Evolutionary conservation across 2,888 invertebrate genomes (phyloP).

Genomic region (Acronicta psi): DNA sequence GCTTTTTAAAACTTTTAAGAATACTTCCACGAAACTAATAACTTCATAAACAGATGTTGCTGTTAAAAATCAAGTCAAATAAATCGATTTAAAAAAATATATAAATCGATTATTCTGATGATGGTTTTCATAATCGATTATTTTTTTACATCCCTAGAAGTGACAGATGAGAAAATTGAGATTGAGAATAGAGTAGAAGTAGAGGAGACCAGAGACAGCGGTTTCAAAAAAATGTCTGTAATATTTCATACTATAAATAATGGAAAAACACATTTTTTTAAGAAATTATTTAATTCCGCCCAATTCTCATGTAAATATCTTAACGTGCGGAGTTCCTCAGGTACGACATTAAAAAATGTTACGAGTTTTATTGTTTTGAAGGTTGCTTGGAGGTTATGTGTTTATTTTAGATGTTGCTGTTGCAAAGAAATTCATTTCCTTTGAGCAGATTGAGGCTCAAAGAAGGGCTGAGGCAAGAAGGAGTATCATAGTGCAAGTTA

Average conservation of each 20-base stretch:
- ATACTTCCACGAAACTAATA: too few species aligned
- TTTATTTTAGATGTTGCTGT: conserved; percentile 73
- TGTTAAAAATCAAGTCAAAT: too few species aligned
- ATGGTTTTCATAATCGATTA: too few species aligned
- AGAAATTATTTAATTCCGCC: conserved; percentile 67
- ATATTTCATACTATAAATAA: conserved; percentile 76
- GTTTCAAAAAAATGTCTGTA: conserved; percentile 84
- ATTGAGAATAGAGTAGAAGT: too few species aligned
- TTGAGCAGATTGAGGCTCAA: conserved; percentile 89
- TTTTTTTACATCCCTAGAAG: too few species aligned
- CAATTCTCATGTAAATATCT: conserved; percentile 70
- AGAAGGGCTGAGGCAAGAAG: conserved; percentile 91
- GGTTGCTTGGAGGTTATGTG: conserved; percentile 78
- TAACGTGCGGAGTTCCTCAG: conserved; percentile 72
- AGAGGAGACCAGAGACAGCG: too few species aligned
- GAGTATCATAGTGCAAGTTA: conserved; percentile 93
- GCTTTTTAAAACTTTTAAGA: too few species aligned
- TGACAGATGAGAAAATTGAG: too few species aligned
- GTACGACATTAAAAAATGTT: conserved; percentile 58
- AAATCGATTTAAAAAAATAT: too few species aligned
- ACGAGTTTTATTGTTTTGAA: conserved; percentile 51
- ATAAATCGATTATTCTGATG: too few species aligned
- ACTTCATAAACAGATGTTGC: too few species aligned
- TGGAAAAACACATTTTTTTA: conserved; percentile 70
- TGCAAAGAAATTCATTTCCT: conserved; percentile 75